Evolutionary conservation across 2,113 vertebrate genomes (phyloP), one percentile per base, ranked within the genome.

Genomic region (Seriola quinqueradiata): DNA sequence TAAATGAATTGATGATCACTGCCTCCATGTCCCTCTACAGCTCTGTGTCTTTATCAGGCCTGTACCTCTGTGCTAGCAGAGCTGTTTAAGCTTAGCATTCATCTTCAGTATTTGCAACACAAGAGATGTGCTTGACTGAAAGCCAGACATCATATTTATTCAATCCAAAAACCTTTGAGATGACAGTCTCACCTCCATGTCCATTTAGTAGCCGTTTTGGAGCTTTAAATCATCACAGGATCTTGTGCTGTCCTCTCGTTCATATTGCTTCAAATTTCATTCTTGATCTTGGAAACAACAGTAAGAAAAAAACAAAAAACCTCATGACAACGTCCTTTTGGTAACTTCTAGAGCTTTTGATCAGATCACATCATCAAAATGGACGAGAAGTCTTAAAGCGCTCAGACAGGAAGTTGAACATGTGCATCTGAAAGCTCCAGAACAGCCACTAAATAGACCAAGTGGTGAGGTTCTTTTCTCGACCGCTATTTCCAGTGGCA

Each of bases 71-170:
- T 28, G 21, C 52, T n/a, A 17, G 25, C 48, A 34, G 28, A 34
- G 28, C 59, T 40, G 38, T 50, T 54, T 25, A 52, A 71, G 66
- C 21, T 14, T 69, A 23, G 38, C 60, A 3, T 40, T 54, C 21
- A 59, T 75, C 16, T 50, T 61, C 36, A 13, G 21, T 55, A 67
- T 74, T 69, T 25, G 61, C 1, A 44, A 10, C 2, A 8, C 4
- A 1, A 59, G 82, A 87, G 76, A 73, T 38, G 71, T 72, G 78
- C 60, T 78, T 48, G 71, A 67, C 38, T 23, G 21, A 55, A 19
- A 52, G 19, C 50, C 50, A n/a, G 19, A 50, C 17, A 21, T 52
- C 17, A 21, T 3, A n/a, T 21, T 52, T 42, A 8, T 21, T 63
- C 28, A 5, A 13, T 52, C 54, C 25, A n/a, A 50, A 16, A 54